Evolutionary conservation across 2,113 vertebrate genomes (phyloP).

Genomic region (Haemorhous mexicanus): DNA sequence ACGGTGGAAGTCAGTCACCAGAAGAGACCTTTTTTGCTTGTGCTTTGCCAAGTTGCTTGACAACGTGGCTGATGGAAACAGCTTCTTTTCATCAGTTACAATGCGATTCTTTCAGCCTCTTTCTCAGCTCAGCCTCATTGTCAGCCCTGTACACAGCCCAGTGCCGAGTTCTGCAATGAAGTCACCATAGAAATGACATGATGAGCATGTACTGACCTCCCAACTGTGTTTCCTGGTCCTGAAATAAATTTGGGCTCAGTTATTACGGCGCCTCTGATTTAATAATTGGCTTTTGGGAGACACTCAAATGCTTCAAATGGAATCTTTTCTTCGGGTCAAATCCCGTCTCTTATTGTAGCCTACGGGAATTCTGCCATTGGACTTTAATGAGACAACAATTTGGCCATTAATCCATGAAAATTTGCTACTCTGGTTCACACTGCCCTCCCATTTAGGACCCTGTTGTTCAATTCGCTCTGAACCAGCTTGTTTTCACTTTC

Average conservation of each 20-base stretch:
- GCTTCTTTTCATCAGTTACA: slow-evolving; percentile 28
- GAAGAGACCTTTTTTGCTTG: slow-evolving; percentile 16
- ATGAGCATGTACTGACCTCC: neutral
- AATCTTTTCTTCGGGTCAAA: slow-evolving; percentile 23
- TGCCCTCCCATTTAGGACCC: slow-evolving; percentile 13
- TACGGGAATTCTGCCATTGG: neutral
- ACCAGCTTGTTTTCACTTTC: slow-evolving; percentile 42
- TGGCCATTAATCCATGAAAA: slow-evolving; percentile 48
- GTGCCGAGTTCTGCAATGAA: neutral
- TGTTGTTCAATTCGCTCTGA: slow-evolving; percentile 24
- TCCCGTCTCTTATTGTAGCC: slow-evolving; percentile 9
- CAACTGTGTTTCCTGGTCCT: neutral
- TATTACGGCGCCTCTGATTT: slow-evolving; percentile 18
- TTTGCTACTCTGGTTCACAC: slow-evolving; percentile 34
- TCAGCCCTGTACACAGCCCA: neutral
- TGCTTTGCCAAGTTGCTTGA: slow-evolving; percentile 27
- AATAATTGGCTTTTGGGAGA: slow-evolving; percentile 47
- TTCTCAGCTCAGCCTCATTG: neutral
- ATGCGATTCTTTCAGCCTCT: slow-evolving; percentile 15
- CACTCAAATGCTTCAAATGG: slow-evolving; percentile 17
- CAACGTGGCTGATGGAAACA: slow-evolving; percentile 34
- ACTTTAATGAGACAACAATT: slow-evolving; percentile 41
- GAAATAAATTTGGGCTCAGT: slow-evolving; percentile 47
- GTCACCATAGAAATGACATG: slow-evolving; percentile 37
- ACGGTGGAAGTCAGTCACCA: slow-evolving; percentile 12